These are phyloP conservation scores for Pogonognathellus flavescens DNA, from an alignment of 1,140 invertebrate species.

Conservation along the genomic window DNA sequence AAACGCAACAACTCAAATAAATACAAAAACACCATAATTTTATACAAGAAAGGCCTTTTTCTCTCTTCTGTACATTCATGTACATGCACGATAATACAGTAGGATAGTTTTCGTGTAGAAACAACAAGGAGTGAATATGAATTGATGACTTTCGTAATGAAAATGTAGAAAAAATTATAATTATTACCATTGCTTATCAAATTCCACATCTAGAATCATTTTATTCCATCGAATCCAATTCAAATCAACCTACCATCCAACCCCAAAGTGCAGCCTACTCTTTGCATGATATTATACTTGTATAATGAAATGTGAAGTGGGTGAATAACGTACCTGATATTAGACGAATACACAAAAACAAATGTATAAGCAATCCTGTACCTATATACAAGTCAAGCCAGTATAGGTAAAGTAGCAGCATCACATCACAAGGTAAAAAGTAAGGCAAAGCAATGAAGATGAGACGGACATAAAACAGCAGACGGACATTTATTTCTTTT, in stretches of 20 bases:
- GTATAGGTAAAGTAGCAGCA: too few relatives aligned
- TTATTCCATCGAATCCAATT: slow-evolving; percentile 32
- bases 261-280: too few relatives aligned
- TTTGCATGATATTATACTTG: too few relatives aligned
- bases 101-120: slow-evolving; percentile 19
- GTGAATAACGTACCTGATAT: too few relatives aligned
- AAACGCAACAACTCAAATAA: not conserved
- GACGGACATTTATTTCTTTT: slow-evolving; percentile 44
- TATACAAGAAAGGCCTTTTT: slow-evolving; percentile 22
- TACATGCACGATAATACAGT: not conserved
- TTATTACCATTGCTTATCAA: slow-evolving; percentile 45
- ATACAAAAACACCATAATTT: slow-evolving; percentile 27
- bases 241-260: too few relatives aligned
- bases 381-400: too few relatives aligned
- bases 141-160: slow-evolving; percentile 52
- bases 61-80: not conserved
- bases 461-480: slow-evolving; percentile 23
- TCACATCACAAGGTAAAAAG: too few relatives aligned
- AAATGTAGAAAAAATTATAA: slow-evolving; percentile 50
- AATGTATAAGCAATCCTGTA: too few relatives aligned
- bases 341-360: too few relatives aligned
- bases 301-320: too few relatives aligned
- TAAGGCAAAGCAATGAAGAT: slow-evolving; percentile 16
- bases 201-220: slow-evolving; percentile 34
- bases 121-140: slow-evolving; percentile 12